Evolutionary conservation across 2,797 vertebrate genomes (phyloP).

Genomic region (Botia kubotai): DNA sequence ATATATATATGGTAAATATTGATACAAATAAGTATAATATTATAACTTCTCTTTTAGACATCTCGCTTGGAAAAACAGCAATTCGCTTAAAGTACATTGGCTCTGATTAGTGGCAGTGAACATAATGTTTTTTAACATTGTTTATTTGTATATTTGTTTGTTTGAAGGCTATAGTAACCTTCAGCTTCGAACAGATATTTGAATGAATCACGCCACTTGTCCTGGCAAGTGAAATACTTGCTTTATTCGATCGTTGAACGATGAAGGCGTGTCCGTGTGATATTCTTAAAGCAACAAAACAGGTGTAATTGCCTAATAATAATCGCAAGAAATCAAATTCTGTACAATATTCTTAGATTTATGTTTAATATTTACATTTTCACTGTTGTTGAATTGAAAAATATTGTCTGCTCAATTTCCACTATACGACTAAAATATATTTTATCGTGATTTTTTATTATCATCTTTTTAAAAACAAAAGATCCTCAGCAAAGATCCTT

Average conservation of each 20-base stretch:
- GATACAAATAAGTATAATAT: too few relatives aligned
- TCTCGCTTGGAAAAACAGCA: too few relatives aligned
- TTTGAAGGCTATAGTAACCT: not conserved
- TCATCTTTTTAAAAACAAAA: not conserved
- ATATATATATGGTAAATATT: too few relatives aligned
- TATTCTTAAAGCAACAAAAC: not conserved
- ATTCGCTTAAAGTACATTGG: too few relatives aligned
- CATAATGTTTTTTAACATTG: not conserved
- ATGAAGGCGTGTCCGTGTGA: not conserved
- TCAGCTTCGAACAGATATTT: not conserved
- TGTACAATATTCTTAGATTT: not conserved
- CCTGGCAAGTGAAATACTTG: not conserved
- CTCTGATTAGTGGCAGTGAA: too few relatives aligned
- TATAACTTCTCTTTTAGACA: too few relatives aligned
- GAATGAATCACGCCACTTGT: constrained; percentile 16
- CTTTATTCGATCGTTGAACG: not conserved
- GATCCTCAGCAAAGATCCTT: too few relatives aligned
- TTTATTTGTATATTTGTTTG: not conserved
- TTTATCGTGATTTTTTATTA: not conserved
- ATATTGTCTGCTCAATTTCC: not conserved
- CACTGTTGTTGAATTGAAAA: not conserved
- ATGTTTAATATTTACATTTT: not conserved
- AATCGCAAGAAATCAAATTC: not conserved
- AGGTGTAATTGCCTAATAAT: not conserved
- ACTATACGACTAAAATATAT: not conserved